Base-by-base conservation (phyloP, 1,140 invertebrate species). In the Drosophila mojavensis region DNA sequence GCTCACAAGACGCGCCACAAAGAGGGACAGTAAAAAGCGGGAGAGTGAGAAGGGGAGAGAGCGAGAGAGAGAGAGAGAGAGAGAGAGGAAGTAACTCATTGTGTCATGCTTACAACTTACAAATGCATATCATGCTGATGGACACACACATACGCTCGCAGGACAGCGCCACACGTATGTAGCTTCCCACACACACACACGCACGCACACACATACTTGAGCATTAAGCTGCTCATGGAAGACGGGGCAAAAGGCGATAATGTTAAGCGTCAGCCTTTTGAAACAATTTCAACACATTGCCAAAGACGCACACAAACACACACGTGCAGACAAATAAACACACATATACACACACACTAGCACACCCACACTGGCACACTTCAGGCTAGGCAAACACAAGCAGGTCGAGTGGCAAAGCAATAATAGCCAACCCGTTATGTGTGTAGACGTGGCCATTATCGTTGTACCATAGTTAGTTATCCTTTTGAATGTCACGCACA, bases 401-500 rank as follows among this genome's bases (percentile, higher is more conserved):
- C 54, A 75, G 30, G 43, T 71, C 54, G 73, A 75, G 67, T 71
- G 73, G 63, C 56, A 50, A 28, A 48, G 45, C 56, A 64, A 76
- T 76, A 76, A 72, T 66, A 70, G 68, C 33, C 61, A 76, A 67
- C 69, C 74, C 74, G 69, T 76, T 76, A 73, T 76, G 63, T 74
- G 70, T 75, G 71, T 68, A 69, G 75, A 74, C 65, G 74, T 73
- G 53, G 65, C 55, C 75, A 78, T 78, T 78, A 78, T 75, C 54
- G 71, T 78, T 69, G 63, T 58, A 58, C 45, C 71, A 75, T 69
- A 78, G 71, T 78, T 75, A 75, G 75, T 78, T 78, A 75, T 78
- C 75, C 75, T 75, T 76, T 78, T 78, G 66, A 78, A 78, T 78
- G 71, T 78, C 75, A 69, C 71, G 68, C 59, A 30, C 75, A 68